A percentile compares a stretch with the other conserved stretches of the same genome.
phyloP scores from a whole-genome alignment of 2,113 vertebrate genomes.

The Syngnathus scovelli region DNA sequence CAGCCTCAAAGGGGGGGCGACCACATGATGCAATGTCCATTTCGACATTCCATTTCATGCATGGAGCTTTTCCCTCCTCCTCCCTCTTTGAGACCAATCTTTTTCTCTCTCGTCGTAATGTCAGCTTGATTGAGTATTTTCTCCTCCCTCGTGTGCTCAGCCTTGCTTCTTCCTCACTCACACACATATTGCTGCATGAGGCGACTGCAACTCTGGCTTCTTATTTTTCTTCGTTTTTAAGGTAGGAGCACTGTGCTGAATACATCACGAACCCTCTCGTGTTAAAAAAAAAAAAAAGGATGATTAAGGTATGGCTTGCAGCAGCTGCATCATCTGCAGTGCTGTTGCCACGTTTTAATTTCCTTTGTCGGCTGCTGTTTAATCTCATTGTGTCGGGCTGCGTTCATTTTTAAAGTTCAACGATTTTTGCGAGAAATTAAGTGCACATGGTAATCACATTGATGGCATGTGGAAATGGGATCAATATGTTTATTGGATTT shows the following conservation, averaged over 20 bases:
- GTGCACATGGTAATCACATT: not conserved
- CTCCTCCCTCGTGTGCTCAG: slow-evolving; percentile 59
- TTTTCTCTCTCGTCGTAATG: slow-evolving; percentile 38
- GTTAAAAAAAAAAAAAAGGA: slow-evolving; percentile 41
- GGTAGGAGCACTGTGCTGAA: slow-evolving; percentile 45
- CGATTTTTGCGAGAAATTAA: not conserved
- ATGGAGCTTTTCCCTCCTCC: not conserved
- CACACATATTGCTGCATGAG: slow-evolving; percentile 37
- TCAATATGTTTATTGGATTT: not conserved
- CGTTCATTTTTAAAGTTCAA: not conserved
- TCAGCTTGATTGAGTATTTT: slow-evolving; percentile 62
- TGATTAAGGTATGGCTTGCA: slow-evolving; percentile 9
- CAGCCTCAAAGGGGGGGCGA: not conserved
- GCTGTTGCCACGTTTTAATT: slow-evolving; percentile 24
- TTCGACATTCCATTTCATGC: not conserved
- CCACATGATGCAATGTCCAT: not conserved
- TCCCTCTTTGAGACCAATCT: slow-evolving; percentile 2
- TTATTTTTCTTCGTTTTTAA: slow-evolving; percentile 45
- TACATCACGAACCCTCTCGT: slow-evolving; percentile 14
- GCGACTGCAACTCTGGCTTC: slow-evolving; percentile 37
- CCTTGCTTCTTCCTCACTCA: slow-evolving; percentile 38
- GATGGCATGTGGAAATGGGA: not conserved
- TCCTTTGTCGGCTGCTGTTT: slow-evolving; percentile 24
- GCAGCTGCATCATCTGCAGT: slow-evolving; percentile 27
- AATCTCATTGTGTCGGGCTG: slow-evolving; percentile 15